These are phyloP conservation scores for Papio anubis DNA, from an alignment of 2,113 vertebrate species.

Conservation along the genomic window DNA sequence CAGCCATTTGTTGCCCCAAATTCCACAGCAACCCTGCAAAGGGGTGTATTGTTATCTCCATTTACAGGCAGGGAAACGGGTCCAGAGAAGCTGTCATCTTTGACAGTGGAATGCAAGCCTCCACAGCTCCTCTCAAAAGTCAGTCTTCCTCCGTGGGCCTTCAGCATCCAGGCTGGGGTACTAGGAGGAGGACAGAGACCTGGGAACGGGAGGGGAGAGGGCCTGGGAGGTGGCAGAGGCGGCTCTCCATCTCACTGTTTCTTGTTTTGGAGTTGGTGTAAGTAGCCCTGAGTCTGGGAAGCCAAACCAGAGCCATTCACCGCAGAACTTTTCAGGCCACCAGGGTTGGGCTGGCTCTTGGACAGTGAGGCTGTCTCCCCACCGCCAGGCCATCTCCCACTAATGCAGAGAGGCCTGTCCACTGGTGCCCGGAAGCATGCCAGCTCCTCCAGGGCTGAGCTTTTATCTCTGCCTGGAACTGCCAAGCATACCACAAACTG, in stretches of 20 bases:
- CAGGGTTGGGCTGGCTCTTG: background rate
- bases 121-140: background rate
- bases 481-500: background rate
- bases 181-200: background rate
- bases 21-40: background rate
- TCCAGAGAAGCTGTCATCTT: background rate
- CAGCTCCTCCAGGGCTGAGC: background rate
- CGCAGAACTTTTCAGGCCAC: background rate
- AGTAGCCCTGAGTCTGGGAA: background rate
- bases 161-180: background rate
- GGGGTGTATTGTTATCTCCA: rapidly evolving
- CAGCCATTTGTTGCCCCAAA: background rate
- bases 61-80: background rate
- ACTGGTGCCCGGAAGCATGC: background rate
- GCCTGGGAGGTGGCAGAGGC: background rate
- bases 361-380: background rate
- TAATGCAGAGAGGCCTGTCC: background rate
- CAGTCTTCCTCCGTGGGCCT: rapidly evolving
- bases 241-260: rapidly evolving
- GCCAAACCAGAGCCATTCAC: background rate
- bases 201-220: rapidly evolving
- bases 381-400: background rate
- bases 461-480: constrained; percentile 40
- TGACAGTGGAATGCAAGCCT: background rate
- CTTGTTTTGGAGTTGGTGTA: rapidly evolving